These are phyloP conservation scores for Danionella dracula DNA, from an alignment of 2,797 vertebrate species.

Conservation along the genomic window DNA sequence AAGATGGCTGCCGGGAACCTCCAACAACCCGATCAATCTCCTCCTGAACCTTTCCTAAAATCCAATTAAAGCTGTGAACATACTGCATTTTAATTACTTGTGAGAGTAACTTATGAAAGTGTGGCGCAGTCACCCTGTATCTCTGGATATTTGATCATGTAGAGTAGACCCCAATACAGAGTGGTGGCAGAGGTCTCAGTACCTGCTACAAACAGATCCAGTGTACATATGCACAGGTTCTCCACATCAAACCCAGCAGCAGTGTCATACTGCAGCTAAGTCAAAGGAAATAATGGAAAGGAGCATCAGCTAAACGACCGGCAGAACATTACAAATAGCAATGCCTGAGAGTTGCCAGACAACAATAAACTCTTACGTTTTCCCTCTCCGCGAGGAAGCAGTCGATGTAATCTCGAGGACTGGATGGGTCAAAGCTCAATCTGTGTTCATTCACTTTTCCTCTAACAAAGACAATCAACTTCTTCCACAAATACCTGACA, in stretches of 20 bases:
- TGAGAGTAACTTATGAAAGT: neutral
- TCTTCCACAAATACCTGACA: slow-evolving; percentile 17
- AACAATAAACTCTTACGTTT: slow-evolving; percentile 55
- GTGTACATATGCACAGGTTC: slow-evolving; percentile 34
- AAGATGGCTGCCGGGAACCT: slow-evolving; percentile 46
- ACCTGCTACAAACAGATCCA: slow-evolving; percentile 72
- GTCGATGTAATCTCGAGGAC: slow-evolving; percentile 69
- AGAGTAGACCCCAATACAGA: slow-evolving; percentile 75
- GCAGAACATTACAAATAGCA: neutral
- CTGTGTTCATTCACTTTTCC: slow-evolving; percentile 55
- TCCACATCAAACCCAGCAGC: slow-evolving; percentile 12
- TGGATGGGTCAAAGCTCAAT: slow-evolving; percentile 50
- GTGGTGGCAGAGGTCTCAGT: slow-evolving; percentile 66
- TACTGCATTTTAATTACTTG: neutral
- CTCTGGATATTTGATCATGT: slow-evolving; percentile 71
- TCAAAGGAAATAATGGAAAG: neutral
- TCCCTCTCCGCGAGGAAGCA: slow-evolving; percentile 63
- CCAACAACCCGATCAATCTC: slow-evolving; percentile 60
- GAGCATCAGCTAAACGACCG: no score
- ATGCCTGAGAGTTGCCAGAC: no score
- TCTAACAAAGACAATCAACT: slow-evolving; percentile 33
- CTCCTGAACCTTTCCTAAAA: slow-evolving; percentile 57
- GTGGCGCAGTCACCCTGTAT: slow-evolving; percentile 67
- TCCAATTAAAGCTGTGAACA: neutral
- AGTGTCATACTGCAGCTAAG: slow-evolving; percentile 5